These are phyloP conservation scores for Ictalurus furcatus DNA, from an alignment of 2,113 vertebrate genomes.

Conservation along the genomic window DNA sequence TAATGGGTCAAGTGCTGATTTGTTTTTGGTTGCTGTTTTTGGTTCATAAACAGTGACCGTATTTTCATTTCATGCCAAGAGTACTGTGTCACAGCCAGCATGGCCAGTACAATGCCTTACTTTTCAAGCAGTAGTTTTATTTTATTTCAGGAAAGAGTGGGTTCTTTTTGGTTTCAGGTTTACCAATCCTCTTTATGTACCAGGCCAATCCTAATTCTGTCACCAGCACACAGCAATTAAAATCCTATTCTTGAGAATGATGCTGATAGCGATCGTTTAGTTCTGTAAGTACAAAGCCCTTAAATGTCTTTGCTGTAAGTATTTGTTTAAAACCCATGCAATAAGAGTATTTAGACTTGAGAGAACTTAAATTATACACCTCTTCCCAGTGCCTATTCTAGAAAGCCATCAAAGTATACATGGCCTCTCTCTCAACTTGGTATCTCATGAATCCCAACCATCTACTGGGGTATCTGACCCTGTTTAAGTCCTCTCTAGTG, in stretches of 20 bases:
- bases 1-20: slow-evolving; percentile 11
- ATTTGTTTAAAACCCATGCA: background rate
- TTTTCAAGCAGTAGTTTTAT: background rate
- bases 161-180: background rate
- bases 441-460: slow-evolving; percentile 36
- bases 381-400: background rate
- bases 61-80: slow-evolving; percentile 18
- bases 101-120: background rate
- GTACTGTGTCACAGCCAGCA: slow-evolving; percentile 10
- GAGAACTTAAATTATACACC: background rate
- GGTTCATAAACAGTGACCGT: slow-evolving; percentile 35
- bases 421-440: slow-evolving; percentile 16
- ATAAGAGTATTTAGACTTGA: too few relatives aligned
- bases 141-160: background rate
- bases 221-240: background rate
- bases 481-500: slow-evolving; percentile 9
- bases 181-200: background rate
- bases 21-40: slow-evolving; percentile 5
- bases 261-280: background rate
- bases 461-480: slow-evolving; percentile 34
- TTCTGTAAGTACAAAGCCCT: background rate
- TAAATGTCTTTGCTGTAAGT: background rate
- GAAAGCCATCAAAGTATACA: slow-evolving; percentile 14
- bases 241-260: background rate
- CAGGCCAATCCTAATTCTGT: background rate